Evolutionary conservation across 2,888 invertebrate genomes (phyloP), one percentile per base, ranked within the genome.

Genomic region (Yponomeuta evonymella): DNA sequence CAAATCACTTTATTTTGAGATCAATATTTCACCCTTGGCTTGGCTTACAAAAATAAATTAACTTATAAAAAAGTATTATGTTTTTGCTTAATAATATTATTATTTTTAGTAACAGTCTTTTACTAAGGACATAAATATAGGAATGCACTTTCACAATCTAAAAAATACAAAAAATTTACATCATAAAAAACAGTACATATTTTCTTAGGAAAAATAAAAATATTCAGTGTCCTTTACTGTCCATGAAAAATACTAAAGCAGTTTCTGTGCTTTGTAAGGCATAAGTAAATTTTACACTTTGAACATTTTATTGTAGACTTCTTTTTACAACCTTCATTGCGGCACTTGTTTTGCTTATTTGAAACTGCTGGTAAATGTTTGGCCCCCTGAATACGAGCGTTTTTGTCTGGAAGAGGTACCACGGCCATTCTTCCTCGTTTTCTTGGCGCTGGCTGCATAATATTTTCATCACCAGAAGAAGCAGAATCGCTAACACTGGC

Each of bases 221-320:
- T 23, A 23, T 23, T 65, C 10, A 65, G 11, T n/a, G 11, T 29
- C 30, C 11, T 65, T 30, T 65, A 29, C 65, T 65, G 23, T 65
- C 11, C 11, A 43, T 67, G 67, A 43, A 67, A 67, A 67, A 11
- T 36, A 36, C 11, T 10, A 23, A 67, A 67, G 33, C 67, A 67
- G 23, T 67, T 67, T 43, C 43, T 67, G 11, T 11, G 5, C 33
- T 30, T 67, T 15, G 67, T 67, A 9, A 67, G 43, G 33, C 67
- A 67, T 36, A 36, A 23, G 23, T 36, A 43, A 12, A 67, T 67
- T 36, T 67, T 15, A 67, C 67, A 67, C 12, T n/a, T 65, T n/a
- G 10, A 11, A 23, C 65, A 65, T 10, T 65, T 23, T 15, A 65
- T 11, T 11, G n/a, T 12, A 9, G 67, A 15, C 29, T 67, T 67